Evolutionary conservation across 1,140 invertebrate genomes (phyloP).

Genomic region (Holcopasites calliopsidis): DNA sequence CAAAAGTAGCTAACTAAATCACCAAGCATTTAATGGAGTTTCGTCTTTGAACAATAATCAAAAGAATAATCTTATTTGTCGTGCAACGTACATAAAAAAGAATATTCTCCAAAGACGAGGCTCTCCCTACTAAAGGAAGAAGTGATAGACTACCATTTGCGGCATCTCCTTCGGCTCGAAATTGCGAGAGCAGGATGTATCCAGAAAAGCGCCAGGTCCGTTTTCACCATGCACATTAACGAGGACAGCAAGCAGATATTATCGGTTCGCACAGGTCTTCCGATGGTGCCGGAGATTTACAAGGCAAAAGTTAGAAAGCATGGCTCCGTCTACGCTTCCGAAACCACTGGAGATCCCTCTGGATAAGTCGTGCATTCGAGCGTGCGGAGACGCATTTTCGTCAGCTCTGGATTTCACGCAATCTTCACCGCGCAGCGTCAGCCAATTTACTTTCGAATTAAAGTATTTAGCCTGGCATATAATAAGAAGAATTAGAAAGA

Average conservation of each 20-base stretch:
- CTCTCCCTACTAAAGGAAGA: too few species aligned
- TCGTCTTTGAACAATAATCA: too few species aligned
- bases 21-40: too few species aligned
- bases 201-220: not conserved
- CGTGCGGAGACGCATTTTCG: not conserved
- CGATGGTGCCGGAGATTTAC: constrained; percentile 37
- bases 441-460: not conserved
- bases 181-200: not conserved
- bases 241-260: constrained; percentile 9
- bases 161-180: too few species aligned
- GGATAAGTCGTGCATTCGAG: constrained; percentile 18
- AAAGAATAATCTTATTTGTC: too few species aligned
- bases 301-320: constrained; percentile 58
- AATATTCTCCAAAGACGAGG: too few species aligned
- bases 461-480: too few species aligned
- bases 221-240: constrained; percentile 11
- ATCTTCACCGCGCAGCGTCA: not conserved
- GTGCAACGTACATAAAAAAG: too few species aligned
- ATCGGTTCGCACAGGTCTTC: constrained; percentile 20
- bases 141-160: too few species aligned
- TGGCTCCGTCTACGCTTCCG: constrained; percentile 40
- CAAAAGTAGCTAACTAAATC: too few species aligned
- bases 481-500: not conserved
- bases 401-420: not conserved
- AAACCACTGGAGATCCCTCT: constrained; percentile 23